Conservation (phyloP, 1,140 invertebrate species). For the Drosophila bocki region DNA sequence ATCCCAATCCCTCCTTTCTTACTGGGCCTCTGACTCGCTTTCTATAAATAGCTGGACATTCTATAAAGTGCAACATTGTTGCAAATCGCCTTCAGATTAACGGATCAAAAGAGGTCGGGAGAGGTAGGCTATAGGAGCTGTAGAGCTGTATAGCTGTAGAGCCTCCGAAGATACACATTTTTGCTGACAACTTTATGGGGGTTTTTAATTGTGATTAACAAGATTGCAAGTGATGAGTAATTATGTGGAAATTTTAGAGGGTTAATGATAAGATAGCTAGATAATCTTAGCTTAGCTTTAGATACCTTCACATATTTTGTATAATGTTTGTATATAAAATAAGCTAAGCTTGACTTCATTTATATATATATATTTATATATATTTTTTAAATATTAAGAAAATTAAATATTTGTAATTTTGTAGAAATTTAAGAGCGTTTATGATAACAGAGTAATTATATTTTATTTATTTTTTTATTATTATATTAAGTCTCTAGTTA, state of each 20-base stretch:
- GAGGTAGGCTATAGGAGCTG: neutral
- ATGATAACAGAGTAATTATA: neutral
- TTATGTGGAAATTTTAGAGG: neutral
- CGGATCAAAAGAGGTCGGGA: conserved; percentile 31
- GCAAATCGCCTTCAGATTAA: conserved; percentile 66
- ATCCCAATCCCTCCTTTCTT: conserved; percentile 11
- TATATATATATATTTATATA: no score
- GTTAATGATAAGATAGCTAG: neutral
- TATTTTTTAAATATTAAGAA: no score
- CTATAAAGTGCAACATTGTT: conserved; percentile 63
- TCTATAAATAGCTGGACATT: conserved; percentile 58
- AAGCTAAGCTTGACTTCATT: no score
- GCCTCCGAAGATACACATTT: neutral
- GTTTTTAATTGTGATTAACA: neutral
- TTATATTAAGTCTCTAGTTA: neutral
- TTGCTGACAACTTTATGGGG: conserved; percentile 14
- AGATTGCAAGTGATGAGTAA: neutral
- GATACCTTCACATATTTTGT: no score
- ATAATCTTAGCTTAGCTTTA: no score
- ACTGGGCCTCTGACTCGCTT: conserved; percentile 9
- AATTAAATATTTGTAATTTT: no score
- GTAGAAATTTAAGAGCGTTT: neutral
- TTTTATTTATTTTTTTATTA: no score
- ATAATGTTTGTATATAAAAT: no score
- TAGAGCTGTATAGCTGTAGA: no score